phyloP scores from a whole-genome alignment of 2,888 invertebrate species.

The Falcaria lacertinaria region DNA sequence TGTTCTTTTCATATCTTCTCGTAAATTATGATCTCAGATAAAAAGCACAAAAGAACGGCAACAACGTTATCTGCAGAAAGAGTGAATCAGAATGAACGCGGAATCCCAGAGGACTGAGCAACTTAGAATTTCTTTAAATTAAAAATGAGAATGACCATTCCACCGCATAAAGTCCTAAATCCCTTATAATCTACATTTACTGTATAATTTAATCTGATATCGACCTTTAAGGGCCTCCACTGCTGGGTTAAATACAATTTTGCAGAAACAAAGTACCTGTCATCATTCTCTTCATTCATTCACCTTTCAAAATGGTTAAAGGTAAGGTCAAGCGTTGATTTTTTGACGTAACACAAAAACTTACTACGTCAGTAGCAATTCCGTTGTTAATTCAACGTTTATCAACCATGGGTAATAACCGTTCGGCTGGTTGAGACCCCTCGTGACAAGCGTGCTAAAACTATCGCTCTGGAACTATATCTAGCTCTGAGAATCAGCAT shows the following conservation, averaged over 20 bases:
- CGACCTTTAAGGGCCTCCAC: not conserved
- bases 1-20: no score
- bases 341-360: constrained; percentile 35
- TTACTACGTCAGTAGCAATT: constrained; percentile 6
- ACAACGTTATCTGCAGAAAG: no score
- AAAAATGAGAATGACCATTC: constrained; percentile 8
- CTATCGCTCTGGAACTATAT: no score
- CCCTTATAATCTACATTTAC: constrained; percentile 18
- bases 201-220: constrained; percentile 15
- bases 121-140: no score
- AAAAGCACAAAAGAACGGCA: no score
- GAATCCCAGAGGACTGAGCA: no score
- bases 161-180: constrained; percentile 10
- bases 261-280: constrained; percentile 10
- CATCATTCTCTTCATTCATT: constrained; percentile 21
- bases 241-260: not conserved
- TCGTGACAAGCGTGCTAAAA: no score
- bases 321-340: constrained; percentile 23
- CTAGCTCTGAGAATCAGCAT: no score
- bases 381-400: not conserved
- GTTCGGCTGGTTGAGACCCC: no score
- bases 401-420: no score
- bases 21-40: no score
- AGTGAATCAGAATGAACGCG: no score
- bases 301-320: constrained; percentile 27